A percentile compares a stretch with the other conserved stretches of the same genome.
Conservation (phyloP, 2,888 invertebrate genomes). For the Tribolium freemani region DNA sequence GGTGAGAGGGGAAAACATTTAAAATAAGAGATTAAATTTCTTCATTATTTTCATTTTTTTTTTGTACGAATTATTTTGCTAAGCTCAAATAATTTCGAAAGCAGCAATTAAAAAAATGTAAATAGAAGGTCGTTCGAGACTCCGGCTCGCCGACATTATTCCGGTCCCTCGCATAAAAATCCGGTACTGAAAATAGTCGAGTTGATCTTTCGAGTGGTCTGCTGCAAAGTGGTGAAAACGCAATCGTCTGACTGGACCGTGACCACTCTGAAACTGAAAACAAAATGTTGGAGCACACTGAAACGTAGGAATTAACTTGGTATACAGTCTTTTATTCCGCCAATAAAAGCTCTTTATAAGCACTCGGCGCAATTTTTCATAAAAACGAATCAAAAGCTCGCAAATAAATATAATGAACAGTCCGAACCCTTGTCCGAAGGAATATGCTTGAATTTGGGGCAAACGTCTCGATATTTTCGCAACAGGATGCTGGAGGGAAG, state of each 20-base stretch:
- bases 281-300: conserved; percentile 51
- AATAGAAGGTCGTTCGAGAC: not conserved
- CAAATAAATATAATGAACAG: conserved; percentile 47
- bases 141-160: conserved; percentile 1
- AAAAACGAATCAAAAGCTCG: conserved; percentile 49
- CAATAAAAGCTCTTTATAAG: conserved; percentile 46
- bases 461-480: conserved; percentile 25
- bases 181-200: not conserved
- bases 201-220: not conserved
- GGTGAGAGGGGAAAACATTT: not conserved
- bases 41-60: too few relatives aligned
- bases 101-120: not conserved
- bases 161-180: conserved; percentile 5
- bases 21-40: too few relatives aligned
- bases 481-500: conserved; percentile 24
- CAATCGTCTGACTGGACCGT: conserved; percentile 20
- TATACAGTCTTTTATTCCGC: conserved; percentile 51
- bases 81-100: not conserved
- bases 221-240: not conserved
- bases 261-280: conserved; percentile 55
- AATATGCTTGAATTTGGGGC: conserved; percentile 5
- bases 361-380: conserved; percentile 45
- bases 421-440: conserved; percentile 20
- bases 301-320: conserved; percentile 39
- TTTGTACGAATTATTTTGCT: not conserved